Evolutionary conservation across 2,113 vertebrate species (phyloP).

Genomic region (Nicator chloris): DNA sequence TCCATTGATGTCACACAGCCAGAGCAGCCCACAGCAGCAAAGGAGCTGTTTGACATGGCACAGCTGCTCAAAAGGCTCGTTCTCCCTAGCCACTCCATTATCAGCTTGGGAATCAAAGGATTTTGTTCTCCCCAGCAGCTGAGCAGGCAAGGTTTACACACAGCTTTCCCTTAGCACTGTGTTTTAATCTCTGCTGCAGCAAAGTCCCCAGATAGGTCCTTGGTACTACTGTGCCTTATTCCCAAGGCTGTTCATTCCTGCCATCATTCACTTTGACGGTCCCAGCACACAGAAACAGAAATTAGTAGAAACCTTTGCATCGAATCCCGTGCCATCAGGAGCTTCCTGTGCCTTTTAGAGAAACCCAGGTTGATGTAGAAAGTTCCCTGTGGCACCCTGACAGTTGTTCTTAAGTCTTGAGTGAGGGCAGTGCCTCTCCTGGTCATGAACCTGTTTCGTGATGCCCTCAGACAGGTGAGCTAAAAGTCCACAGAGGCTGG

Average conservation of each 20-base stretch:
- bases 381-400: no score
- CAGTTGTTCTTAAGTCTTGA: no score
- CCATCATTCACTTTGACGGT: not conserved
- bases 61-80: not conserved
- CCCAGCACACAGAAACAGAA: not conserved
- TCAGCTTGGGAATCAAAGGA: not conserved
- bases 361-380: not conserved
- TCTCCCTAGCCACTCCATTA: not conserved
- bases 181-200: not conserved
- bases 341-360: not conserved
- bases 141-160: not conserved
- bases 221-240: not conserved
- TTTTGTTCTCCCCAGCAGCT: not conserved
- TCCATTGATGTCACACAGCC: not conserved
- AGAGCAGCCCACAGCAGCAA: not conserved
- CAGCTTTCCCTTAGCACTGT: not conserved
- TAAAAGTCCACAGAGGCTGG: not conserved
- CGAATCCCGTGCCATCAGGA: not conserved
- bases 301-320: not conserved
- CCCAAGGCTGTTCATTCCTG: not conserved
- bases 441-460: not conserved
- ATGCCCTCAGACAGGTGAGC: not conserved
- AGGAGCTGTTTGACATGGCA: not conserved
- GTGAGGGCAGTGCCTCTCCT: not conserved
- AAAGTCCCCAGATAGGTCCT: not conserved